phyloP scores from a whole-genome alignment of 2,797 vertebrate species.

The Syngnathus rostellatus region DNA sequence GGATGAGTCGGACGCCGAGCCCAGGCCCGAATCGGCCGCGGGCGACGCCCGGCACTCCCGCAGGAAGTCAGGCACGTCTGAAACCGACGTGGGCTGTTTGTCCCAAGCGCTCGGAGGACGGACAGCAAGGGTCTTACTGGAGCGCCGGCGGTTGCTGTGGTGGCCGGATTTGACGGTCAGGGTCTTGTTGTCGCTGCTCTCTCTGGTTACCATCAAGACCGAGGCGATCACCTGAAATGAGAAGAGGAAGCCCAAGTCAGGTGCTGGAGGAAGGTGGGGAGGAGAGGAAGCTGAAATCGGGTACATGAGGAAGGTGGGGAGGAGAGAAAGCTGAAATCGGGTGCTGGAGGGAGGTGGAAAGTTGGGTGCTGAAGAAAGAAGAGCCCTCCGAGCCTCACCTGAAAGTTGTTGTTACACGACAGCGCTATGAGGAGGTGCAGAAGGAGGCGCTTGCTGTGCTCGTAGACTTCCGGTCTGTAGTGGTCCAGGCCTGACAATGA shows the following conservation, averaged over 20 bases:
- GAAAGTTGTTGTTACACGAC: conserved; percentile 94
- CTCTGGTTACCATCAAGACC: conserved; percentile 89
- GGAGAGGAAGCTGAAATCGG: background rate
- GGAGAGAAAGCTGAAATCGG: no score
- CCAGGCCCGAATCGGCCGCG: conserved; percentile 88
- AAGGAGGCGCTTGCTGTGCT: conserved; percentile 93
- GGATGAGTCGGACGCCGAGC: conserved; percentile 94
- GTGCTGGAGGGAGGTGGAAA: background rate
- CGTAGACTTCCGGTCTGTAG: conserved; percentile 94
- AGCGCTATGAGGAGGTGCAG: conserved; percentile 93
- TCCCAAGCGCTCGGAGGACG: no score
- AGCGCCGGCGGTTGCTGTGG: conserved; percentile 84
- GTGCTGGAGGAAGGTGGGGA: background rate
- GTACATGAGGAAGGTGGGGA: background rate
- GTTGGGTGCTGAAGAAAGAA: background rate
- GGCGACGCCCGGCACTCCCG: conserved; percentile 91
- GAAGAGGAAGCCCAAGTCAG: background rate
- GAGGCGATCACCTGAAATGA: conserved; percentile 79
- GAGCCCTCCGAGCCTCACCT: conserved; percentile 39
- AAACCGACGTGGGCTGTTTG: background rate
- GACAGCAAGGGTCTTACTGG: conserved; percentile 66
- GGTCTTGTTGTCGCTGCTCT: conserved; percentile 89
- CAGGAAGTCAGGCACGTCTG: conserved; percentile 92
- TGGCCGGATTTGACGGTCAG: conserved; percentile 88
- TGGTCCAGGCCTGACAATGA: conserved; percentile 85